These are phyloP conservation scores for Odontamblyopus lacepedii DNA, from an alignment of 2,797 vertebrate species.

Conservation along the genomic window DNA sequence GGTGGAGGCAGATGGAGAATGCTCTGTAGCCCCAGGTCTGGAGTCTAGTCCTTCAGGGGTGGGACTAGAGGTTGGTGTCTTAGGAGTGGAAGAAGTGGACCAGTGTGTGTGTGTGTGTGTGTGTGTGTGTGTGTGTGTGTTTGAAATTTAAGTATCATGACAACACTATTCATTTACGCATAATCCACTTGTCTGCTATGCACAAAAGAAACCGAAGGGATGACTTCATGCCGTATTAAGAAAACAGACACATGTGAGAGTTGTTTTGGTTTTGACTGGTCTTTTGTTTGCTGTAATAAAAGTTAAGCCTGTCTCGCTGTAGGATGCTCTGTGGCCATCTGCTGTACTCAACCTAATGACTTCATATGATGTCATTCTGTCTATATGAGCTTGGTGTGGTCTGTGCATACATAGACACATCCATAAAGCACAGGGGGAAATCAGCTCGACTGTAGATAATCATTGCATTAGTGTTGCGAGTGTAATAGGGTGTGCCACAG, in stretches of 20 bases:
- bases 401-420: conserved; percentile 31
- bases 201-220: background rate
- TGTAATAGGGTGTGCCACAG: conserved; percentile 51
- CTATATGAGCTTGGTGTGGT: conserved; percentile 39
- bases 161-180: conserved; percentile 11
- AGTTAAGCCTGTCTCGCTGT: conserved; percentile 3
- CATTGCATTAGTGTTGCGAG: conserved; percentile 55
- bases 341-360: conserved; percentile 50
- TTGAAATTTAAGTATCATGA: too few relatives aligned
- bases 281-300: conserved; percentile 8
- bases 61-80: too few relatives aligned
- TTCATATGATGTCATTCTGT: conserved; percentile 65
- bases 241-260: background rate
- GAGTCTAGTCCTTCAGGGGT: too few relatives aligned
- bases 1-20: too few relatives aligned
- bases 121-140: too few relatives aligned
- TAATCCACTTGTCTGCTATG: conserved; percentile 50
- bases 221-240: conserved; percentile 34
- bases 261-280: conserved; percentile 4
- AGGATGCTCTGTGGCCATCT: conserved; percentile 39
- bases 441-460: conserved; percentile 61
- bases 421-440: conserved; percentile 47
- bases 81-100: too few relatives aligned
- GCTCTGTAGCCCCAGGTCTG: too few relatives aligned
- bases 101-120: too few relatives aligned